These are phyloP conservation scores for Ctenoplectra terminalis DNA, from an alignment of 1,140 invertebrate genomes.

Conservation along the genomic window DNA sequence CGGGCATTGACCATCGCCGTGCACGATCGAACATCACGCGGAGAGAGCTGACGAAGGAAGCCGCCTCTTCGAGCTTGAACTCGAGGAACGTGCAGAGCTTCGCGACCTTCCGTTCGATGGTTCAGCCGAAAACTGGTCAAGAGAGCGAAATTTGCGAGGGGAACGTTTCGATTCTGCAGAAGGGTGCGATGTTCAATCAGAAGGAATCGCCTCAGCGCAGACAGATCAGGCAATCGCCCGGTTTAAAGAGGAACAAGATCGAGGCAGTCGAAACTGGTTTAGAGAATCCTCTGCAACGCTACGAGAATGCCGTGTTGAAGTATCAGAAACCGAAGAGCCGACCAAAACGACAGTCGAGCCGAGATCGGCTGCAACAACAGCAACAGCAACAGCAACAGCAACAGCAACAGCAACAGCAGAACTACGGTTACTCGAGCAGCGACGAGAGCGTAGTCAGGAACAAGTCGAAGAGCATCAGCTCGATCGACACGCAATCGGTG, in stretches of 20 bases:
- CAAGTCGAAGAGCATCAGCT: slow-evolving; percentile 76
- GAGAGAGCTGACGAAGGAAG: slow-evolving; percentile 42
- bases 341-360: slow-evolving; percentile 36
- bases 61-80: slow-evolving; percentile 20
- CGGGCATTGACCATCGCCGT: slow-evolving; percentile 10
- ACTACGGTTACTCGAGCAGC: slow-evolving; percentile 69
- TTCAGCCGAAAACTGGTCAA: neutral
- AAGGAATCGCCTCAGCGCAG: slow-evolving; percentile 34
- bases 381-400: slow-evolving; percentile 59
- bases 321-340: slow-evolving; percentile 52
- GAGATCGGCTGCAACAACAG: slow-evolving; percentile 42
- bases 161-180: neutral
- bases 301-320: slow-evolving; percentile 49
- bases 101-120: slow-evolving; percentile 41
- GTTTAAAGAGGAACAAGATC: neutral
- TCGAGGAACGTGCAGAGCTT: slow-evolving; percentile 45
- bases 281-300: slow-evolving; percentile 42
- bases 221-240: slow-evolving; percentile 37
- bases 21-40: slow-evolving; percentile 45
- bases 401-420: slow-evolving; percentile 56
- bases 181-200: slow-evolving; percentile 25
- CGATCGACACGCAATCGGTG: slow-evolving; percentile 76
- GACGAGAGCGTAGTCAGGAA: slow-evolving; percentile 70
- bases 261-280: slow-evolving; percentile 13
- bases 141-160: slow-evolving; percentile 32